A percentile compares a stretch with the other conserved stretches of the same genome.
Evolutionary conservation across 2,888 invertebrate species (phyloP).

Genomic region (Tinea pellionella): DNA sequence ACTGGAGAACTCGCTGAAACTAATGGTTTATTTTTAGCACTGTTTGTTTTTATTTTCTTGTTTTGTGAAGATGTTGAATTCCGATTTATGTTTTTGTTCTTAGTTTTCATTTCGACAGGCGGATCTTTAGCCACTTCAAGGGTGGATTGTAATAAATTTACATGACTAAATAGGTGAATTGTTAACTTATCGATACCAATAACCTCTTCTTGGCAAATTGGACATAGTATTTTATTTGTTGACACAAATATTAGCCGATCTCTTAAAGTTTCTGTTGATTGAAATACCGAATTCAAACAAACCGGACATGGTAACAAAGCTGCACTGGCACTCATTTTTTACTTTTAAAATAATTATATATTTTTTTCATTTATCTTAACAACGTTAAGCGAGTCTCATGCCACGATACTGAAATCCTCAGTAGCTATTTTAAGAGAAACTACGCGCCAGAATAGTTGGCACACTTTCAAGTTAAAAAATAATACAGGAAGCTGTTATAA

Average conservation of each 20-base stretch:
- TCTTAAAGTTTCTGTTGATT: conserved; percentile 76
- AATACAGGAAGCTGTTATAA: conserved; percentile 7
- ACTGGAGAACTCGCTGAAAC: conserved; percentile 36
- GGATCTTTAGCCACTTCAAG: conserved; percentile 23
- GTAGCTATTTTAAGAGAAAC: conserved; percentile 53
- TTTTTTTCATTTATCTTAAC: background rate
- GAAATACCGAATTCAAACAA: conserved; percentile 79
- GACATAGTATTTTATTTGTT: conserved; percentile 79
- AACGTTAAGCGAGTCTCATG: conserved; percentile 26
- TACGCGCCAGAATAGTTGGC: conserved; percentile 22
- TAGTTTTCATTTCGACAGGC: conserved; percentile 21
- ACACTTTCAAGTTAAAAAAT: conserved; percentile 8
- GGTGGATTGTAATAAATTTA: conserved; percentile 43
- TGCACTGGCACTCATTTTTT: conserved; percentile 58
- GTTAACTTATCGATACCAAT: conserved; percentile 85
- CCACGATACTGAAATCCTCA: conserved; percentile 42
- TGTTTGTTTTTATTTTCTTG: conserved; percentile 39
- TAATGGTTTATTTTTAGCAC: conserved; percentile 51
- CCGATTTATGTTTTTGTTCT: conserved; percentile 28
- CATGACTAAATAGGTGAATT: conserved; percentile 84
- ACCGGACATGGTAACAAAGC: conserved; percentile 79
- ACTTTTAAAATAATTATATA: background rate
- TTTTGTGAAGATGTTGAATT: conserved; percentile 24
- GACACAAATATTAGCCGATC: conserved; percentile 80
- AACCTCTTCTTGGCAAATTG: conserved; percentile 80